phyloP scores from a whole-genome alignment of 2,888 invertebrate genomes.

The Sphinx pinastri region DNA sequence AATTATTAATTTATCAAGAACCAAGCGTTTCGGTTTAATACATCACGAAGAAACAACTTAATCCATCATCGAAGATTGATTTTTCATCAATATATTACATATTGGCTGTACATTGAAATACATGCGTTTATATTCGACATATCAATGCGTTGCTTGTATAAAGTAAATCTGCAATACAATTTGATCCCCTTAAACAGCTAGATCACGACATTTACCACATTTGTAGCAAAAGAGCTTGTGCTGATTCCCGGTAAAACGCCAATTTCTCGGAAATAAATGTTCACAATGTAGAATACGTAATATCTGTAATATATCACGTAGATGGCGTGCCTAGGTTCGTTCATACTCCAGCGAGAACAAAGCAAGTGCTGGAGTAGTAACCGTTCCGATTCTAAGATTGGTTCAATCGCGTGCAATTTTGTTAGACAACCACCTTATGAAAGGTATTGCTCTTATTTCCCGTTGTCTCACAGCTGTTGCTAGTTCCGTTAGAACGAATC shows the following conservation, averaged over 20 bases:
- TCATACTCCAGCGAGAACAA: slow-evolving; percentile 10
- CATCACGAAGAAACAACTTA: neutral
- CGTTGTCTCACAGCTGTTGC: neutral
- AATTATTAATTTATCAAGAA: slow-evolving; percentile 19
- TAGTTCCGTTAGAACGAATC: neutral
- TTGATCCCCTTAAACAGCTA: neutral
- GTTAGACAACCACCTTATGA: neutral
- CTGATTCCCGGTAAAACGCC: slow-evolving; percentile 9
- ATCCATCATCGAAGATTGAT: slow-evolving; percentile 15
- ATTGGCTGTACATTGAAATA: neutral
- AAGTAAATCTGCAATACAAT: neutral
- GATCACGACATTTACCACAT: neutral
- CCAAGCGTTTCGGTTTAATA: neutral
- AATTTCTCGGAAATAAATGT: slow-evolving; percentile 18
- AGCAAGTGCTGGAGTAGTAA: slow-evolving; percentile 1
- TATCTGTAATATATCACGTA: slow-evolving; percentile 15
- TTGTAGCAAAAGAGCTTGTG: neutral
- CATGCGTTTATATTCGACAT: neutral
- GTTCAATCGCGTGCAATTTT: slow-evolving; percentile 8
- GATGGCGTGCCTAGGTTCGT: slow-evolving; percentile 3
- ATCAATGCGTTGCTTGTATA: neutral
- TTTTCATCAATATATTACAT: neutral
- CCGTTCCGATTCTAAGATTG: slow-evolving; percentile 10
- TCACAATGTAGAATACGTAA: slow-evolving; percentile 19
- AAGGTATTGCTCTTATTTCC: neutral